Conservation (phyloP, 2,888 invertebrate species). For the Hedychridium roseum region DNA sequence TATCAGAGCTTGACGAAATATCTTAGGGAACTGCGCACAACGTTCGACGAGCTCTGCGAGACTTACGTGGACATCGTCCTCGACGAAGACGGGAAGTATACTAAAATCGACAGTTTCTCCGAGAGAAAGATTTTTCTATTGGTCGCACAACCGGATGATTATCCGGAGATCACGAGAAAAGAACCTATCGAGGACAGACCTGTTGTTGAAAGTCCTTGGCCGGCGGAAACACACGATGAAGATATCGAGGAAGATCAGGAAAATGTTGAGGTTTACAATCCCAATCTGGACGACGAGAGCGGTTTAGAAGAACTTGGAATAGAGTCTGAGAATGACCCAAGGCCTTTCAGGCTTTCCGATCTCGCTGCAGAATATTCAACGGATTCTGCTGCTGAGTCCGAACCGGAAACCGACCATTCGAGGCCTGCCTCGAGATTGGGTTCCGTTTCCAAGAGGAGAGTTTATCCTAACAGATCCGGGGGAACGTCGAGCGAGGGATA, state of each 20-base stretch:
- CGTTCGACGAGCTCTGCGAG: conserved; percentile 65
- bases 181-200: conserved; percentile 36
- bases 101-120: conserved; percentile 56
- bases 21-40: conserved; percentile 54
- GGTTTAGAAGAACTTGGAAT: conserved; percentile 36
- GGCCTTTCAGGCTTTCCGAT: conserved; percentile 54
- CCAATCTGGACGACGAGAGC: conserved; percentile 38
- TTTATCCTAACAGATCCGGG: conserved; percentile 47
- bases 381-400: conserved; percentile 59
- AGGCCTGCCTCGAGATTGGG: conserved; percentile 54
- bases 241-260: conserved; percentile 37
- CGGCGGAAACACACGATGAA: conserved; percentile 9
- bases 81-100: conserved; percentile 64
- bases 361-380: conserved; percentile 54
- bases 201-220: neutral
- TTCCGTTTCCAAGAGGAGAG: conserved; percentile 48
- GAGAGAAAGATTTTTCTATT: conserved; percentile 69
- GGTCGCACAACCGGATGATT: conserved; percentile 68
- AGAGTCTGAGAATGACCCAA: conserved; percentile 36
- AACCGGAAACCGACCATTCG: conserved; percentile 56
- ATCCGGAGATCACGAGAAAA: conserved; percentile 59
- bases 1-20: conserved; percentile 42
- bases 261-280: conserved; percentile 31
- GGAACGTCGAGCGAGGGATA: conserved; percentile 48
- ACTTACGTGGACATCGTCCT: conserved; percentile 66